Base-by-base conservation (phyloP, 2,797 vertebrate genomes). In the Pseudomugil gertrudae region DNA sequence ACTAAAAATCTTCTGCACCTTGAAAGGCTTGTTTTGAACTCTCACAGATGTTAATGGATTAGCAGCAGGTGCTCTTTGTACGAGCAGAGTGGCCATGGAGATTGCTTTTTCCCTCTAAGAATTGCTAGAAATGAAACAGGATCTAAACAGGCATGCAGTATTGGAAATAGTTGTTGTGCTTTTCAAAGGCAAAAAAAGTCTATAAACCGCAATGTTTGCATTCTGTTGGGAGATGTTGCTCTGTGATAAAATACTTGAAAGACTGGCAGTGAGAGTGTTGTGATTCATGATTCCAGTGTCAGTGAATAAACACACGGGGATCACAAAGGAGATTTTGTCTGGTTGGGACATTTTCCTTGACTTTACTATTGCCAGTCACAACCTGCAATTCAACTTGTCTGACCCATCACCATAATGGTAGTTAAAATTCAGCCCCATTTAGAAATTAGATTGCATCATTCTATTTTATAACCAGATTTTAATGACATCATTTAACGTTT, bases 401-500 rank as follows among this genome's bases (percentile, higher is more conserved):
- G 48, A 21, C 21, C 3, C 27, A 9, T 21, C 33, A 19, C 54
- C 59, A n/a, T 75, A 62, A 66, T 56, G 47, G 35, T 66, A 66
- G 66, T 69, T 75, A 74, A 45, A 78, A 59, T 21, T 54, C 62
- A 24, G 58, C 14, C 43, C 36, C n/a, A 55, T 60, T 65, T 56
- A 35, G 9, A 45, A 60, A 62, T 57, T 53, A 59, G 76, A 70
- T 68, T 66, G 82, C 79, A 72, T 68, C 47, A 74, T 76, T 74
- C 63, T 58, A 43, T 77, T 71, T 75, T 71, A 58, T 48, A 62
- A 72, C 38, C 71, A 86, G 87, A 89, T 87, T 84, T 86, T 87
- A 90, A 91, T 78, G 81, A 79, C 57, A 66, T 62, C 66, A 70
- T 85, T 87, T 89, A 89, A 87, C 86, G 88, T 88, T 91, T 76